Evolutionary conservation across 1,140 invertebrate species (phyloP), one percentile per base, ranked within the genome.

Genomic region (Cherax quadricarinatus): DNA sequence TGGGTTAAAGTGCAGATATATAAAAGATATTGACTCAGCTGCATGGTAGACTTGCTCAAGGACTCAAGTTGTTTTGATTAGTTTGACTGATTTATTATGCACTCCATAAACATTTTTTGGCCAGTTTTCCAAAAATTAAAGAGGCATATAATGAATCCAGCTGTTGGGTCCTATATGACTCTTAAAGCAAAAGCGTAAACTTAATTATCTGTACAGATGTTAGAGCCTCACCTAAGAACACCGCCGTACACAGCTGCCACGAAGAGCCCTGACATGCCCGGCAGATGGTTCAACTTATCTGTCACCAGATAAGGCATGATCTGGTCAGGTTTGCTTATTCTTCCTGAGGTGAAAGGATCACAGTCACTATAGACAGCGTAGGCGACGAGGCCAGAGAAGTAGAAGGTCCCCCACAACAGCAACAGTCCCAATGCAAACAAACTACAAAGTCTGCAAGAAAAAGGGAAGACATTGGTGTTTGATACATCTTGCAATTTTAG

Each of bases 201-300:
- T 41, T 41, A 41, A 41, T 41, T 41, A 41, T 41, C 2, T 1
- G 0, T 41, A 41, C 30, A 57, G 53, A 14, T 57, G 53, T 9
- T 57, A 1, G 53, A 57, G 53, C 14, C 82, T 18, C 7, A 89
- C 88, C 88, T 89, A 60, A 89, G 81, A 24, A 84, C 80, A 4
- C 78, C 88, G 10, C 88, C 88, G 53, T 80, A 80, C 57, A 89
- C 88, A n/a, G 88, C 88, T 6, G 88, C 80, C 60, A 89, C 80
- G 49, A 89, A 89, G 16, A 89, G 60, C 7, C 87, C 88, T 0
- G 66, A 30, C 88, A 89, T 51, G 48, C 88, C 88, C 16, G 60
- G 80, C 5, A 89, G 9, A 7, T 83, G 88, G 2, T 41, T 51
- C 16, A 89, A 48, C 66, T 89, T 89, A n/a, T 89, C 88, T 41